Evolutionary conservation across 2,888 invertebrate species (phyloP), one percentile per base, ranked within the genome.

Genomic region (Patella pellucida): DNA sequence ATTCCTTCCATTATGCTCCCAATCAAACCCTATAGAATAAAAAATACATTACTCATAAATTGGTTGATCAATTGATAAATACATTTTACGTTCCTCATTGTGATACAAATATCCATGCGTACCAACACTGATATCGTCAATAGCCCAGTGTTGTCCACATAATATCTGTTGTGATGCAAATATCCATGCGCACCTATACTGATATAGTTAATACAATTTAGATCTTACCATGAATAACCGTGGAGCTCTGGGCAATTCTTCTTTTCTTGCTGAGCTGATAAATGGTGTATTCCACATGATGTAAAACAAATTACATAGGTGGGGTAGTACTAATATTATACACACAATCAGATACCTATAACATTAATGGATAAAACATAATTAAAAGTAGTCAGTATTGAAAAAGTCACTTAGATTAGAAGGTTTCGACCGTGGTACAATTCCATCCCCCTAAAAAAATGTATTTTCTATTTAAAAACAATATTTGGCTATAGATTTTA

Each of bases 201-300:
- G 31, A 31, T 31, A 31, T 31, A 3, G 31, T 31, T 31, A 31
- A 31, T 50, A 70, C 9, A 23, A 16, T 19, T 15, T 54, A 11
- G 12, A n/a, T 68, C 75, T 76, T 50, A 76, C 79, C 71, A 76
- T 68, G 27, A 70, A 69, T 15, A 81, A 31, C 54, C 72, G 69
- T 14, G 69, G 19, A 14, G 72, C 62, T 7, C 71, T 54, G 5
- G 78, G 80, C 77, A 76, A 77, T 67, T 75, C 69, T 68, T 69
- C 67, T 52, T 68, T 70, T 19, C 69, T 52, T 19, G 74, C 72
- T 14, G 75, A 69, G 68, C 75, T 79, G 62, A 83, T 81, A 56
- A 83, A 80, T 4, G 83, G 80, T 0, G 81, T 83, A 69, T 79
- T 79, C 83, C 83, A 83, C 27, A 82, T 54, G 9, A 81, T 71